These are phyloP conservation scores for Drosophila meridionalis DNA, from an alignment of 2,888 invertebrate genomes.

Conservation along the genomic window DNA sequence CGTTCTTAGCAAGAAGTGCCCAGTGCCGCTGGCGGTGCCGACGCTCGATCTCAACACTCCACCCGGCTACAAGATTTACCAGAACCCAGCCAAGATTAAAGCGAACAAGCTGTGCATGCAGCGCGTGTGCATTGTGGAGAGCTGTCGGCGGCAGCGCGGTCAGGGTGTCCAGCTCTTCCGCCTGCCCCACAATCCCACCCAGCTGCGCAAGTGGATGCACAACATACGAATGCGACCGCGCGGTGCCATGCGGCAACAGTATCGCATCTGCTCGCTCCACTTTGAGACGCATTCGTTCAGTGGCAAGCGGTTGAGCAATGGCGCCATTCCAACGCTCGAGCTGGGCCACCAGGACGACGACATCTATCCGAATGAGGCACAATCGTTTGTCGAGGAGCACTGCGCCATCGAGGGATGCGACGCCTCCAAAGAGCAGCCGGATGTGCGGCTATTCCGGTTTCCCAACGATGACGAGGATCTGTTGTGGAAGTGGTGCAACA, in stretches of 20 bases:
- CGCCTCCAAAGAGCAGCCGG: conserved; percentile 71
- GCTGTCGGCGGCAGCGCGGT: conserved; percentile 72
- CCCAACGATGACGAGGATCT: conserved; percentile 81
- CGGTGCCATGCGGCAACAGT: conserved; percentile 69
- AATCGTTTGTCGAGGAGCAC: conserved; percentile 75
- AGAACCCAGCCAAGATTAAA: conserved; percentile 80
- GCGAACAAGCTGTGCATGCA: conserved; percentile 74
- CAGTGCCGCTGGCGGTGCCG: conserved; percentile 79
- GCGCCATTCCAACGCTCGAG: conserved; percentile 80
- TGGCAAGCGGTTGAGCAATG: conserved; percentile 73
- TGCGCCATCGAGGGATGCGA: conserved; percentile 74
- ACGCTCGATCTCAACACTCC: conserved; percentile 79
- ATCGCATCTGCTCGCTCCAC: conserved; percentile 79
- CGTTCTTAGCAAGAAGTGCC: conserved; percentile 81
- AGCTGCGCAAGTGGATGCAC: conserved; percentile 81
- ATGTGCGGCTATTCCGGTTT: conserved; percentile 78
- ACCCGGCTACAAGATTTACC: conserved; percentile 80
- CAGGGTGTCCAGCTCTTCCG: conserved; percentile 81
- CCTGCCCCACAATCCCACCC: conserved; percentile 72
- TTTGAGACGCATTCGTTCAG: conserved; percentile 83
- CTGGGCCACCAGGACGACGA: conserved; percentile 76
- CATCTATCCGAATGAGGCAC: conserved; percentile 79
- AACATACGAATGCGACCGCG: conserved; percentile 75
- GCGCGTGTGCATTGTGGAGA: conserved; percentile 76
- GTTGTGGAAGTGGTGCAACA: conserved; percentile 82